Evolutionary conservation across 2,888 invertebrate genomes (phyloP).

Genomic region (Branchellion lobata): DNA sequence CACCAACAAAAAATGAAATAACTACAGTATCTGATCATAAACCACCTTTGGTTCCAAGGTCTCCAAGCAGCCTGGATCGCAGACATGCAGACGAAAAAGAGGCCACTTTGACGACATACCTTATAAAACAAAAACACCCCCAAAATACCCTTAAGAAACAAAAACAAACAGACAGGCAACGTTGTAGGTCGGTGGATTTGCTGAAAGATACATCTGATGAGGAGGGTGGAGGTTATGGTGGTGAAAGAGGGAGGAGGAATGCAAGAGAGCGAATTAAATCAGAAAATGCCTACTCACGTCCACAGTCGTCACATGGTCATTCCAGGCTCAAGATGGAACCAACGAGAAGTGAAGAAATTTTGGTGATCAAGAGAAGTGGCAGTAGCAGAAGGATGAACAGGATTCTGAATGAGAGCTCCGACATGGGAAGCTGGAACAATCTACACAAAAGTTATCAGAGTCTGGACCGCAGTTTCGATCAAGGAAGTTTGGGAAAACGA

Average conservation of each 20-base stretch:
- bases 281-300: neutral
- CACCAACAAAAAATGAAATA: neutral
- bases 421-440: conserved; percentile 12
- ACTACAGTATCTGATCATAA: neutral
- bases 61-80: neutral
- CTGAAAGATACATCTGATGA: conserved; percentile 3
- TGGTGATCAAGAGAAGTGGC: conserved; percentile 13
- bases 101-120: neutral
- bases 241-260: neutral
- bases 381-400: neutral
- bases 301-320: neutral
- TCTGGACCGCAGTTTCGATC: conserved; percentile 27
- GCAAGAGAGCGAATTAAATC: neutral
- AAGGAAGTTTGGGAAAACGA: conserved; percentile 13
- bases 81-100: neutral
- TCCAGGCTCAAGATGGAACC: conserved; percentile 10
- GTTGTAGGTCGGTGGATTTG: neutral
- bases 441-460: conserved; percentile 34
- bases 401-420: neutral
- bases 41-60: neutral
- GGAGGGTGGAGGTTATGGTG: neutral
- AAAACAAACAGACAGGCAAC: neutral
- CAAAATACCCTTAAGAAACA: neutral
- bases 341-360: conserved; percentile 25
- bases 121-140: neutral